Evolutionary conservation across 2,113 vertebrate species (phyloP).

Genomic region (Penelope pileata): DNA sequence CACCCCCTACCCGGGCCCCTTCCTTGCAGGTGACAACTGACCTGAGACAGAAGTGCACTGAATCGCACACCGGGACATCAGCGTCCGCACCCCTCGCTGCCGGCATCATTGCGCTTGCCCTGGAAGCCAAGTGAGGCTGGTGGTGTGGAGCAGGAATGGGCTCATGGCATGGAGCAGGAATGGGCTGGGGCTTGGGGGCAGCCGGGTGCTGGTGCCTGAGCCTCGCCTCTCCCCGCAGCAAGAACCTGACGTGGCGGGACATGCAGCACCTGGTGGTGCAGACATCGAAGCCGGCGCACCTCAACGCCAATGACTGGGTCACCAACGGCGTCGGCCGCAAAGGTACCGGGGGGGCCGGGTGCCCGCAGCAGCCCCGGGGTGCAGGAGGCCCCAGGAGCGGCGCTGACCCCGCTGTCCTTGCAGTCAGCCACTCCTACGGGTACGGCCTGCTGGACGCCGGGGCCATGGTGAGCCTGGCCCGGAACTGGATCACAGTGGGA

Average conservation of each 20-base stretch:
- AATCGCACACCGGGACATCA: conserved; percentile 94
- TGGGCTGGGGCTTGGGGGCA: neutral
- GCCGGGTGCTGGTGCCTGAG: neutral
- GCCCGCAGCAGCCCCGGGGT: neutral
- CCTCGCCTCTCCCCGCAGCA: conserved; percentile 67
- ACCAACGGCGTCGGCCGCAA: conserved; percentile 94
- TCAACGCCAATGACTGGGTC: conserved; percentile 92
- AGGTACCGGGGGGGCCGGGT: conserved; percentile 75
- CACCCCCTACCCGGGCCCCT: neutral
- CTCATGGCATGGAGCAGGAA: too few relatives aligned
- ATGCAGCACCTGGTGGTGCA: conserved; percentile 98
- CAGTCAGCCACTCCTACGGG: conserved; percentile 97
- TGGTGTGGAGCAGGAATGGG: fast-evolving
- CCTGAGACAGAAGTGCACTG: conserved; percentile 94
- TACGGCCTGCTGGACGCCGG: conserved; percentile 93
- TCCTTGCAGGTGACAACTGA: conserved; percentile 90
- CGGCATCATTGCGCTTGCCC: conserved; percentile 95
- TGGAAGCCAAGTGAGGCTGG: conserved; percentile 93
- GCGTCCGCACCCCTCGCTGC: conserved; percentile 94
- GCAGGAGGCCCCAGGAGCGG: fast-evolving
- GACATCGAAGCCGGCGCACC: conserved; percentile 91
- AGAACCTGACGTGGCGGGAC: conserved; percentile 97
- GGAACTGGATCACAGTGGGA: conserved; percentile 91
- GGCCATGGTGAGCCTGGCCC: conserved; percentile 90
- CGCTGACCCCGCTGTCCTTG: neutral